Evolutionary conservation across 1,140 invertebrate species (phyloP).

Genomic region (Nymphalis io): DNA sequence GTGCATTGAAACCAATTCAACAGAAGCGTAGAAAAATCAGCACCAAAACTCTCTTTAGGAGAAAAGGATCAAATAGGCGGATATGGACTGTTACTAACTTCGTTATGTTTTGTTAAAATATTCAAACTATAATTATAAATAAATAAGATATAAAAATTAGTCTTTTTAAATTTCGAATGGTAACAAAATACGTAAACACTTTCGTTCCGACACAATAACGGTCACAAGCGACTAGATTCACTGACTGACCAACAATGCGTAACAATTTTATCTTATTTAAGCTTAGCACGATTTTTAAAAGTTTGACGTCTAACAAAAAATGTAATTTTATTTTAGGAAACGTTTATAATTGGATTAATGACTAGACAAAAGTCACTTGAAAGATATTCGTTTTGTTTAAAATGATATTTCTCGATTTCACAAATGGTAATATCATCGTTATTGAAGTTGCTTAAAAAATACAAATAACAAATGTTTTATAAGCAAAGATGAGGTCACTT

Average conservation of each 20-base stretch:
- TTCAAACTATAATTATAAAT: too few relatives aligned
- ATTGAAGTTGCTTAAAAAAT: too few relatives aligned
- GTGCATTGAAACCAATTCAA: too few relatives aligned
- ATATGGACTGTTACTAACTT: too few relatives aligned
- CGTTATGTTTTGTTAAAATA: too few relatives aligned
- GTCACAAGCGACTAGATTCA: background rate
- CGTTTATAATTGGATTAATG: background rate
- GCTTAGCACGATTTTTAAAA: background rate
- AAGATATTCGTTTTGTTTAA: background rate
- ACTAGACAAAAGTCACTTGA: background rate
- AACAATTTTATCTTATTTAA: background rate
- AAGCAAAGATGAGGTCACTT: background rate
- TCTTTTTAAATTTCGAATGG: too few relatives aligned
- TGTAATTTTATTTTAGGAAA: background rate
- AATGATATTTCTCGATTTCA: background rate
- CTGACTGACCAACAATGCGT: background rate
- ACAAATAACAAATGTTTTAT: background rate
- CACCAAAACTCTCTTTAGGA: too few relatives aligned
- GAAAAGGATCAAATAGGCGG: too few relatives aligned
- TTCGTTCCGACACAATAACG: too few relatives aligned
- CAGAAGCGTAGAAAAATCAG: too few relatives aligned
- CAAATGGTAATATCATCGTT: background rate
- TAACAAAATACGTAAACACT: too few relatives aligned
- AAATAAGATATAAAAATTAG: too few relatives aligned
- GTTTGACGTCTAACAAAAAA: background rate